Evolutionary conservation across 2,797 vertebrate species (phyloP), one percentile per base, ranked within the genome.

Genomic region (Glyptemys insculpta): DNA sequence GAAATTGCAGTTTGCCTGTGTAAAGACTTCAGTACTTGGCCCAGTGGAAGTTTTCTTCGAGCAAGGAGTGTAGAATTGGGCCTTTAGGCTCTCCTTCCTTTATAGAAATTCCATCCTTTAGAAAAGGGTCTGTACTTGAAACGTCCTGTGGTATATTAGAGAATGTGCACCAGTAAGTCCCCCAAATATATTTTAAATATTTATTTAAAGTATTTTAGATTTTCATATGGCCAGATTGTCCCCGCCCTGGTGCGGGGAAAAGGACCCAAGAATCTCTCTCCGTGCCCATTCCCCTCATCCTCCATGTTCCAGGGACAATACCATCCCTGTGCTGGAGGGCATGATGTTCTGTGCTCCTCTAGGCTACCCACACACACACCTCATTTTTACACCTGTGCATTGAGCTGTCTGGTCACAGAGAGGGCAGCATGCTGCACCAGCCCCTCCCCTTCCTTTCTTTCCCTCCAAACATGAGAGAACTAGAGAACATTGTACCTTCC

Each of bases 91-190:
- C 37, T 57, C 44, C 37, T 81, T 52, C 2, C 89, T 4, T 49
- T 49, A 34, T 18, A 1, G 83, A 19, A 92, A 93, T 74, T 76
- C 12, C 47, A 3, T 59, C 65, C 29, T 0, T 2, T 44, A 74
- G 68, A 92, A 79, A 54, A 14, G 14, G 47, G 2, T 3, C 47
- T 47, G 19, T 1, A 57, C 16, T 41, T 90, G 83, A 95, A 79
- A 74, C 52, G 16, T 0, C 0, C 11, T 86, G 5, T 18, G 25
- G 50, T 1, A 5, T 88, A 87, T 21, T 25, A n/a, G 25, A 93
- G 29, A 81, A 8, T 12, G 2, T 53, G 10, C 31, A 27, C 10
- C 50, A 83, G 47, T 87, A 90, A 86, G 4, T 31, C 59, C 2
- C 1, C 29, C n/a, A 87, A 78, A 91, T 56, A 59, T 54, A 12